Evolutionary conservation across 1,140 invertebrate species (phyloP).

Genomic region (Drosophila orena): DNA sequence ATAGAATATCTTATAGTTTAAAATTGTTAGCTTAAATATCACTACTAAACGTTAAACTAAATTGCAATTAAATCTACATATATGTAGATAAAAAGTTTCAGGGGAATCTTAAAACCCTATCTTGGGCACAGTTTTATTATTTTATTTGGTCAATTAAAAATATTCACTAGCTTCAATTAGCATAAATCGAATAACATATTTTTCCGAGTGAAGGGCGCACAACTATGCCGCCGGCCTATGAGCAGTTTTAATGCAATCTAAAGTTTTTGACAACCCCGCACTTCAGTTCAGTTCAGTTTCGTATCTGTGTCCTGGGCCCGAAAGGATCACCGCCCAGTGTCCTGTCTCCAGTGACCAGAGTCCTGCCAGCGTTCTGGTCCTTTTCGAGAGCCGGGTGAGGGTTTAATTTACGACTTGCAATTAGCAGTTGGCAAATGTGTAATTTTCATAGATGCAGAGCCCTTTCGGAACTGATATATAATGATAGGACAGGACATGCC

Average conservation of each 20-base stretch:
- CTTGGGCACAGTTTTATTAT: too few species aligned
- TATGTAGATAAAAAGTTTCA: too few species aligned
- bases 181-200: neutral
- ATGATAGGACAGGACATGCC: slow-evolving; percentile 47
- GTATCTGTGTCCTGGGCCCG: slow-evolving; percentile 10
- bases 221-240: slow-evolving; percentile 45
- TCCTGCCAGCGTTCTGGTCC: slow-evolving; percentile 10
- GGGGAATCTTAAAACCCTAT: too few species aligned
- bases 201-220: slow-evolving; percentile 12
- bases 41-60: too few species aligned
- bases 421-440: slow-evolving; percentile 80
- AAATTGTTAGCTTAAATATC: too few species aligned
- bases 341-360: slow-evolving; percentile 16
- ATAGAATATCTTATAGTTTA: too few species aligned
- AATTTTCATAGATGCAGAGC: slow-evolving; percentile 61
- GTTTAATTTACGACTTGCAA: slow-evolving; percentile 76
- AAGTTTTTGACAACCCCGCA: slow-evolving; percentile 65
- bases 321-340: slow-evolving; percentile 22
- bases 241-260: slow-evolving; percentile 67
- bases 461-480: slow-evolving; percentile 41
- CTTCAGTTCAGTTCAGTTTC: slow-evolving; percentile 54
- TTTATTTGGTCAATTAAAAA: neutral
- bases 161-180: neutral
- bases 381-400: slow-evolving; percentile 21
- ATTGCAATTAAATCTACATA: too few species aligned